Base-by-base conservation (phyloP, 2,888 invertebrate species). In the Achlya flavicornis region DNA sequence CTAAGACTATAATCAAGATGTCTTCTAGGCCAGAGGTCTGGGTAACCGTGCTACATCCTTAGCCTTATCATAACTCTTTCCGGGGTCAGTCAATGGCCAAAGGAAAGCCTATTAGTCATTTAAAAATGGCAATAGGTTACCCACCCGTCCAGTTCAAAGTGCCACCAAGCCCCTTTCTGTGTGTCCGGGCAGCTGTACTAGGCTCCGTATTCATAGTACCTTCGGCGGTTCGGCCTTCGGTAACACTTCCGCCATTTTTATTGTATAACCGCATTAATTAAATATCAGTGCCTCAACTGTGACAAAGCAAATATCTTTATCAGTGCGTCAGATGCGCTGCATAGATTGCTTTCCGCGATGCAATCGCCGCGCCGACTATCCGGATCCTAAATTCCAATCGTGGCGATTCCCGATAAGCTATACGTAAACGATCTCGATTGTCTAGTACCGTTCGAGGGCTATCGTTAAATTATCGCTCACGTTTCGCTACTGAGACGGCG, bases 381-480 rank as follows among this genome's bases (percentile, higher is more conserved):
- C 78, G 74, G 78, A 81, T 81, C 85, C 85, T 86, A 87, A 91
- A 92, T 92, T 91, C 92, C 90, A 78, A 88, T 86, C 85, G 85
- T 82, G 87, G 85, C 83, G 88, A 89, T 91, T 86, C 80, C 75
- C 84, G 91, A 92, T 91, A 92, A 89, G 83, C 90, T 86, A 90
- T 90, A 88, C 84, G 87, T 87, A 89, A 90, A 88, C 89, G 90
- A 90, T 92, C 90, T 84, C 83, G 86, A 88, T 88, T 83, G 84
- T 86, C 83, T 78, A 66, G 89, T 91, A 88, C 91, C 92, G 91
- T 91, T 91, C 77, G 79, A 77, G 76, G 80, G 82, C 81, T 90
- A 88, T 90, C 89, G 89, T 82, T 87, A 88, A 92, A 88, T 92
- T 92, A 93, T 93, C 90, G 90, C 86, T 90, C 92, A 92, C 92